These are phyloP conservation scores for Globodera rostochiensis DNA, from an alignment of 1,140 invertebrate genomes.

Conservation along the genomic window DNA sequence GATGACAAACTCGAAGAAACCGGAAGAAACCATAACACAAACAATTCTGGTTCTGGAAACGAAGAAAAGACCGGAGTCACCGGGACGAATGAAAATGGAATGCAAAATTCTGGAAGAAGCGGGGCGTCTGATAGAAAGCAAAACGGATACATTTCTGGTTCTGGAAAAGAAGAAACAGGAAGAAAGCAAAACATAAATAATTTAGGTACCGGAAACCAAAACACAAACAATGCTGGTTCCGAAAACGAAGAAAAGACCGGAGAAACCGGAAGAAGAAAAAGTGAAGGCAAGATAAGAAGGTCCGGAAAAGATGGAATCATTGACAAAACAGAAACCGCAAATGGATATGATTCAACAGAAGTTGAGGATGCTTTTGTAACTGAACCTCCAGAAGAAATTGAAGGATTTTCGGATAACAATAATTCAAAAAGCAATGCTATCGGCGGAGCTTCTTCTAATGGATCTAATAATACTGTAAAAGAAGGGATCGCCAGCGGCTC, in stretches of 20 bases:
- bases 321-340: neutral
- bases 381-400: neutral
- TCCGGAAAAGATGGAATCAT: neutral
- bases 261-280: neutral
- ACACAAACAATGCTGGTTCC: neutral
- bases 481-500: too few species aligned
- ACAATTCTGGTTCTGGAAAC: neutral
- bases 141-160: neutral
- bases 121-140: too few species aligned
- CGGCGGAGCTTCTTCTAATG: too few species aligned
- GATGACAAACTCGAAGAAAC: neutral
- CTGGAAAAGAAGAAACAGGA: neutral
- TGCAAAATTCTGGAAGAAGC: too few species aligned
- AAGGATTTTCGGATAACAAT: too few species aligned
- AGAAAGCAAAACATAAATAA: neutral
- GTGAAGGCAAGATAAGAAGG: neutral
- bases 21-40: neutral
- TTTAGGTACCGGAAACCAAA: neutral
- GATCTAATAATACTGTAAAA: too few species aligned
- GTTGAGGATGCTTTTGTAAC: neutral
- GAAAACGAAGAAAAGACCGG: neutral
- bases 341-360: neutral
- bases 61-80: neutral
- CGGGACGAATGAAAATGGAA: too few species aligned
- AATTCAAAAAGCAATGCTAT: too few species aligned